Conservation (phyloP, 2,113 vertebrate species). For the Cranoglanis bouderius region DNA sequence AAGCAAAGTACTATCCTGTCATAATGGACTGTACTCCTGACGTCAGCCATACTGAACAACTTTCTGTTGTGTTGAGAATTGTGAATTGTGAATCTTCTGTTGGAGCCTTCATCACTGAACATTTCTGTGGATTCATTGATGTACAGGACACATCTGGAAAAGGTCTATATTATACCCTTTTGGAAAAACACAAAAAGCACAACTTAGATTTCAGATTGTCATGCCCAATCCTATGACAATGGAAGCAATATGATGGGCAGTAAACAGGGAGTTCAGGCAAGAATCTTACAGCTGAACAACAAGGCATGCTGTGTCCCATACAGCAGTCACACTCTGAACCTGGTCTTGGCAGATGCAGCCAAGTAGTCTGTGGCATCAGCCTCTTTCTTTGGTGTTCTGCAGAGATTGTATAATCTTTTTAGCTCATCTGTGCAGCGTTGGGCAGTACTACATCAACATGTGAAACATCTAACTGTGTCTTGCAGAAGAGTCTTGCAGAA, state of each 20-base stretch:
- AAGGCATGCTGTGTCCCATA: not conserved
- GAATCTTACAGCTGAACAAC: constrained; percentile 30
- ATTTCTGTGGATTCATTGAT: not conserved
- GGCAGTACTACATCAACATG: too few relatives aligned
- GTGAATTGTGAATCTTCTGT: not conserved
- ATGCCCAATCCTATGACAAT: constrained; percentile 29
- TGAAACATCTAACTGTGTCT: too few relatives aligned
- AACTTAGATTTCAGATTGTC: not conserved
- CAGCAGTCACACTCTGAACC: not conserved
- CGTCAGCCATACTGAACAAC: constrained; percentile 5
- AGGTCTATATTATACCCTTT: not conserved
- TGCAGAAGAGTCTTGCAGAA: too few relatives aligned
- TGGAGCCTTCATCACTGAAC: not conserved
- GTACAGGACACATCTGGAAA: not conserved
- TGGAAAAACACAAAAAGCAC: not conserved
- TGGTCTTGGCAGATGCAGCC: not conserved
- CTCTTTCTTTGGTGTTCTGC: not conserved
- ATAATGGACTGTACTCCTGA: constrained; percentile 47
- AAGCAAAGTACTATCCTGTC: constrained; percentile 1
- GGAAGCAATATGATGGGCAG: constrained; percentile 46
- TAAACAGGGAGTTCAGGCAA: constrained; percentile 45
- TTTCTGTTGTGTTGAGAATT: not conserved
- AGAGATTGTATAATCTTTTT: not conserved
- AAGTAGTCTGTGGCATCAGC: not conserved
- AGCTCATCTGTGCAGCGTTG: not conserved